Evolutionary conservation across 92 coral and sea anemone species (phyloP).

Genomic region (Zoanthus gigantus): DNA sequence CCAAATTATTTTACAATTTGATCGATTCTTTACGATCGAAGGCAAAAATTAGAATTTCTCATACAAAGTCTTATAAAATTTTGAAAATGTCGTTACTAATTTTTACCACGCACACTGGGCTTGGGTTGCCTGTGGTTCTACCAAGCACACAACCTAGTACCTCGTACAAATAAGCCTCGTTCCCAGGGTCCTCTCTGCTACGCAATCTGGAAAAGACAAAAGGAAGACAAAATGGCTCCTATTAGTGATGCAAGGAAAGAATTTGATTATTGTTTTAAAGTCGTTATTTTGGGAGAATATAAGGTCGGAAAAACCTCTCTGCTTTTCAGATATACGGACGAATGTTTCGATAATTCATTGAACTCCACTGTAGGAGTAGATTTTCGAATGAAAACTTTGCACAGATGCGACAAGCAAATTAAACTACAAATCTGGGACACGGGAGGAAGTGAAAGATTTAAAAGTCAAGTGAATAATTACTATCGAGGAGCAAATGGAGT

Average conservation of each 20-base stretch:
- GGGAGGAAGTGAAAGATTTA: constrained; percentile 86
- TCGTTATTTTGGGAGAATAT: constrained; percentile 84
- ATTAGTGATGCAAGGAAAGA: not conserved
- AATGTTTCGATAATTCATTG: constrained; percentile 30
- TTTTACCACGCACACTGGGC: too few species aligned
- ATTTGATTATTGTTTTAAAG: constrained; percentile 80
- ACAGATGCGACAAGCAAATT: constrained; percentile 58
- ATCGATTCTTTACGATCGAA: too few species aligned
- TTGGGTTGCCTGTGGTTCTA: too few species aligned
- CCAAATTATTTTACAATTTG: too few species aligned
- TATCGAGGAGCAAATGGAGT: constrained; percentile 87
- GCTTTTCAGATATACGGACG: constrained; percentile 78
- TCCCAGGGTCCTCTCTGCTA: too few species aligned
- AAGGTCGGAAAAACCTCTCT: constrained; percentile 85
- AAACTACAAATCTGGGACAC: constrained; percentile 93
- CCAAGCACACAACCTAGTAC: too few species aligned
- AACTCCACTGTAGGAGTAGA: constrained; percentile 69
- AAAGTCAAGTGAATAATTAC: constrained; percentile 71
- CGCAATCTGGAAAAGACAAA: too few species aligned
- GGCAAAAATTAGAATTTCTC: too few species aligned
- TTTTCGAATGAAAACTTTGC: constrained; percentile 74
- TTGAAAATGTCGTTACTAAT: too few species aligned
- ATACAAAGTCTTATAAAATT: too few species aligned
- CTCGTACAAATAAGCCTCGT: too few species aligned
- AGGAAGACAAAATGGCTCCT: constrained; percentile 33